phyloP scores from a whole-genome alignment of 2,888 invertebrate genomes.

The Polymixis flavicincta region DNA sequence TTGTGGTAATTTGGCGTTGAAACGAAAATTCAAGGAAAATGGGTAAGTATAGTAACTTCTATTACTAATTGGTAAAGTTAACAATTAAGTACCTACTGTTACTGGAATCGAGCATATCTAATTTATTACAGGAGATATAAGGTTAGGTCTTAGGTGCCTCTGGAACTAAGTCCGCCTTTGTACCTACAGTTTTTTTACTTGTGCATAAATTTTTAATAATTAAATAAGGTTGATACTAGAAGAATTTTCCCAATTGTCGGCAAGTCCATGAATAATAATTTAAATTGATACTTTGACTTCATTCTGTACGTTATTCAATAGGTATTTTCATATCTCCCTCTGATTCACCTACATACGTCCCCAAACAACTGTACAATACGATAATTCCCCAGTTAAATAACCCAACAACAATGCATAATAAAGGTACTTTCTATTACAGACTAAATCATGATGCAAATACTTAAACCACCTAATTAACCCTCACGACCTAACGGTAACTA shows the following conservation, averaged over 20 bases:
- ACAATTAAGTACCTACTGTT: neutral
- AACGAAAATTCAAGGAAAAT: constrained; percentile 20
- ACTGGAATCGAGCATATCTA: neutral
- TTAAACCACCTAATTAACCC: constrained; percentile 60
- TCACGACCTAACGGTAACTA: constrained; percentile 71
- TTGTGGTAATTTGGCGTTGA: neutral
- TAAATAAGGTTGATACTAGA: neutral
- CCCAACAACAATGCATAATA: constrained; percentile 37
- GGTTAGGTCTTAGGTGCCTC: neutral
- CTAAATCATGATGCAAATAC: constrained; percentile 52
- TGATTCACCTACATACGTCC: neutral
- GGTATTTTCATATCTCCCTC: neutral
- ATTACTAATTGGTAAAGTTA: neutral
- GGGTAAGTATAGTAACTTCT: neutral
- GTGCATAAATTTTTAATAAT: no score
- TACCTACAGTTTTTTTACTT: no score
- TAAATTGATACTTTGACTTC: no score
- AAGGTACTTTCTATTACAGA: constrained; percentile 36
- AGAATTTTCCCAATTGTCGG: no score
- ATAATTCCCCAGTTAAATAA: constrained; percentile 36
- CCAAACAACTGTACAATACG: neutral
- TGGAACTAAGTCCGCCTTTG: no score
- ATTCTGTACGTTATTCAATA: no score
- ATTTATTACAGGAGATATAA: neutral
- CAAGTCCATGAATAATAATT: neutral